Conservation (phyloP, 2,113 vertebrate species). For the Alexandromys fortis region DNA sequence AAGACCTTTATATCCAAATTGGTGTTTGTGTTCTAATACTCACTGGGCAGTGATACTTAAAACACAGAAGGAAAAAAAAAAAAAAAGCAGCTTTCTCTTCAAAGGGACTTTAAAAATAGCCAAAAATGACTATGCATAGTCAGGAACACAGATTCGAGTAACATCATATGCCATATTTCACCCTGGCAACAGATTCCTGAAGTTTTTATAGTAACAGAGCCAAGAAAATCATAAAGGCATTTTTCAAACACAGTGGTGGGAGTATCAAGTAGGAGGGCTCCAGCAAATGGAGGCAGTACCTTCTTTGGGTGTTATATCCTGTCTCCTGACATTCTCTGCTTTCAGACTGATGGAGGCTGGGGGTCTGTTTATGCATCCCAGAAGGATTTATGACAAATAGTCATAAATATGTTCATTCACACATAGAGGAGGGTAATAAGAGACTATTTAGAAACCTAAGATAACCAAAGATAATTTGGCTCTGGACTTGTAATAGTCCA, state of each 20-base stretch:
- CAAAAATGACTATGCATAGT: background rate
- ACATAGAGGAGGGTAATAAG: background rate
- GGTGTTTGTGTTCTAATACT: slow-evolving; percentile 45
- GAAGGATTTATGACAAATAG: background rate
- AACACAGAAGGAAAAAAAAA: background rate
- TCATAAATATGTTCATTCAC: background rate
- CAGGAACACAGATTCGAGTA: background rate
- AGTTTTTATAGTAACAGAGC: background rate
- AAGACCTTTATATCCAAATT: slow-evolving; percentile 47
- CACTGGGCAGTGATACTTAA: background rate
- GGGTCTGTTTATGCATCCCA: background rate
- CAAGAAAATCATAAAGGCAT: background rate
- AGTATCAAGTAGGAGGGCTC: background rate
- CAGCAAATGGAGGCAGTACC: background rate
- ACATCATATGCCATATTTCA: background rate
- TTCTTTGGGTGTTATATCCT: background rate
- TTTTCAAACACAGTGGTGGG: background rate
- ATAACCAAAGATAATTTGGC: background rate
- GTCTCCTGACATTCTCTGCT: background rate
- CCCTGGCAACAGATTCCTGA: background rate
- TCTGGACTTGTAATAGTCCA: too few relatives aligned
- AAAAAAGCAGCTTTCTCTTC: background rate
- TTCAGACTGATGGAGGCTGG: background rate
- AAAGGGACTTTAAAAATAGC: background rate
- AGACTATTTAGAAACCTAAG: background rate